A percentile compares a stretch with the other conserved stretches of the same genome.
Conservation (phyloP, 2,797 vertebrate species). For the Malurus splendens region DNA sequence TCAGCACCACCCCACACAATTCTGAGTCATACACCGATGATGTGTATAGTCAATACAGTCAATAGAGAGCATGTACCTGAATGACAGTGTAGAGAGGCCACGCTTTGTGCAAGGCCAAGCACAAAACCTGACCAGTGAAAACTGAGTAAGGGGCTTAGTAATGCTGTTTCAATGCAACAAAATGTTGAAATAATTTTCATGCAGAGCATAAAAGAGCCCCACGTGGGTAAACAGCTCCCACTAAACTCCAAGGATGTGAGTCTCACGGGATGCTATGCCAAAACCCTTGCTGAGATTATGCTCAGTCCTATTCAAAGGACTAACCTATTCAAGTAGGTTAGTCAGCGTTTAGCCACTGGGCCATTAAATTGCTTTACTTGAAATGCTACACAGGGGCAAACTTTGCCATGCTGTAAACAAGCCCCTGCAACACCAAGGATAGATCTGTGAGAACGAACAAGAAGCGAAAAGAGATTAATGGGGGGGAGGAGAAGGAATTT, state of each 20-base stretch:
- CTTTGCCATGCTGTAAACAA: not conserved
- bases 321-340: too few species aligned
- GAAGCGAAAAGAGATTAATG: not conserved
- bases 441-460: not conserved
- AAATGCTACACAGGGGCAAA: conserved; percentile 3
- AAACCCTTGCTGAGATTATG: not conserved
- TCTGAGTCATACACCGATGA: not conserved
- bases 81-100: not conserved
- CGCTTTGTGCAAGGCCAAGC: rapidly evolving
- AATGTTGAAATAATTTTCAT: not conserved
- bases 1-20: not conserved
- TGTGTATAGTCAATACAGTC: not conserved
- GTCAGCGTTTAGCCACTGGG: not conserved
- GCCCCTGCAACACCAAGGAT: not conserved
- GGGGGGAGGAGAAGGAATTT: not conserved
- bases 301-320: too few species aligned
- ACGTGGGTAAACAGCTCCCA: not conserved
- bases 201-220: not conserved
- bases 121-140: not conserved
- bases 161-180: not conserved
- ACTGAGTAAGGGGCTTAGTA: not conserved
- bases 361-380: conserved; percentile 48
- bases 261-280: not conserved
- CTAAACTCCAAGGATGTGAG: not conserved
- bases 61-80: rapidly evolving